Conservation (phyloP, 2,888 invertebrate genomes). For the Artemia sp. region DNA sequence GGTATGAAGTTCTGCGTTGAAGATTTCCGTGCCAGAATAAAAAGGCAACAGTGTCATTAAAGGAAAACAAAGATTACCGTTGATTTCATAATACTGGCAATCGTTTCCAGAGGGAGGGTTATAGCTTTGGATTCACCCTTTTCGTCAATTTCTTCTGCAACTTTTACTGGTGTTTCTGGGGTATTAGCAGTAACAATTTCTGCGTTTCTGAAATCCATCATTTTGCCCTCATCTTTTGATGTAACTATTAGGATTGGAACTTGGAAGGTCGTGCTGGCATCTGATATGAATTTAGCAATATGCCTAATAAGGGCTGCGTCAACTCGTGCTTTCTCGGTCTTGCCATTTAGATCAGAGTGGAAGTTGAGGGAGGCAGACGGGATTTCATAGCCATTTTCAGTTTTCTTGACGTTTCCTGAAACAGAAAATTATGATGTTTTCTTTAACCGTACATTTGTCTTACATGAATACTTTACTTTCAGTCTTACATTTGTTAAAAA, state of each 20-base stretch:
- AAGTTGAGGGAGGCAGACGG: constrained; percentile 9
- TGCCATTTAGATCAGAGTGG: background rate
- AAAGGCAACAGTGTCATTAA: background rate
- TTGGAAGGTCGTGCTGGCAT: background rate
- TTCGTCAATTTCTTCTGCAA: constrained; percentile 6
- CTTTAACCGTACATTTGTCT: too few species aligned
- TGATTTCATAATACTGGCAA: background rate
- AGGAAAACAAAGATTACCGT: background rate
- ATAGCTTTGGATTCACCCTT: background rate
- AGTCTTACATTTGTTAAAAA: too few species aligned
- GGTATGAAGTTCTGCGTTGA: too few species aligned
- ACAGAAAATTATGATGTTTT: background rate
- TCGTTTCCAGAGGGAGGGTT: background rate
- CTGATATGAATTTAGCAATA: background rate
- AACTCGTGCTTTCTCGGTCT: background rate
- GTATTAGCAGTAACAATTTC: background rate
- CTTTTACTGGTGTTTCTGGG: background rate
- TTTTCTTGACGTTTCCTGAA: background rate
- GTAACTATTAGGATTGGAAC: background rate
- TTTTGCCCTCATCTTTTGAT: background rate
- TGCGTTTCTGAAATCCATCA: background rate
- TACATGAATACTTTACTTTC: too few species aligned
- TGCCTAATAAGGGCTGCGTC: background rate
- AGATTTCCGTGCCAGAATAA: too few species aligned
- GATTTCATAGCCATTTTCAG: background rate